Conservation (phyloP, 1,140 invertebrate genomes). For the Drosophila truncata region DNA sequence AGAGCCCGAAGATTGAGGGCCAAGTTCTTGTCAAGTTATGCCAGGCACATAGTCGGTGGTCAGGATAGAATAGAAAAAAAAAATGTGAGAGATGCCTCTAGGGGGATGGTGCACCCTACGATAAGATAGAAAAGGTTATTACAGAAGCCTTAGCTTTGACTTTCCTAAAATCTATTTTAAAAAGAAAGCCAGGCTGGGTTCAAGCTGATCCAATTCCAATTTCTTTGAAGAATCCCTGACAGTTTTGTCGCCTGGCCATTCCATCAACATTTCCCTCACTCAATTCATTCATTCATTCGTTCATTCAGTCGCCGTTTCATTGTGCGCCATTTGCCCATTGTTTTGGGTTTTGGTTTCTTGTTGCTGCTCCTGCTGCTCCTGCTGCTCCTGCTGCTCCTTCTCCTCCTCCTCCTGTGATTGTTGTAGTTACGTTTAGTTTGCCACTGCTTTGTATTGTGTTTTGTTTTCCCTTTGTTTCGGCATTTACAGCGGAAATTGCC, state of each 20-base stretch:
- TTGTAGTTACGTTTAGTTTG: constrained; percentile 36
- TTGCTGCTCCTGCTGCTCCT: background rate
- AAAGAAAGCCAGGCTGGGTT: background rate
- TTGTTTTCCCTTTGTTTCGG: constrained; percentile 51
- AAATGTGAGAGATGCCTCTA: background rate
- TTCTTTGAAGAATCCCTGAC: background rate
- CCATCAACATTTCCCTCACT: background rate
- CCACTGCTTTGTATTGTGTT: constrained; percentile 14
- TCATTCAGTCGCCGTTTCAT: constrained; percentile 52
- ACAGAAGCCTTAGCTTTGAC: background rate
- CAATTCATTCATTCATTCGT: constrained; percentile 34
- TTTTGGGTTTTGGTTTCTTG: constrained; percentile 25
- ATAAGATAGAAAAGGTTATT: background rate
- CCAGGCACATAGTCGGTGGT: constrained; percentile 25
- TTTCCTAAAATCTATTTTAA: background rate
- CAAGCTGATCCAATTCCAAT: background rate
- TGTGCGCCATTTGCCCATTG: constrained; percentile 38
- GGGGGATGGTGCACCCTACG: background rate
- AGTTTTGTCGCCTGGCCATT: constrained; percentile 41
- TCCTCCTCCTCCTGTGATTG: constrained; percentile 1
- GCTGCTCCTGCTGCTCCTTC: background rate
- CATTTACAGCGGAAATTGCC: constrained; percentile 68
- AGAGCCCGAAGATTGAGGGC: background rate
- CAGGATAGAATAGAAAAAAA: background rate
- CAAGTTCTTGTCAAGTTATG: constrained; percentile 49